These are phyloP conservation scores for Morpho deidamia DNA, from an alignment of 2,888 invertebrate genomes.

Conservation along the genomic window DNA sequence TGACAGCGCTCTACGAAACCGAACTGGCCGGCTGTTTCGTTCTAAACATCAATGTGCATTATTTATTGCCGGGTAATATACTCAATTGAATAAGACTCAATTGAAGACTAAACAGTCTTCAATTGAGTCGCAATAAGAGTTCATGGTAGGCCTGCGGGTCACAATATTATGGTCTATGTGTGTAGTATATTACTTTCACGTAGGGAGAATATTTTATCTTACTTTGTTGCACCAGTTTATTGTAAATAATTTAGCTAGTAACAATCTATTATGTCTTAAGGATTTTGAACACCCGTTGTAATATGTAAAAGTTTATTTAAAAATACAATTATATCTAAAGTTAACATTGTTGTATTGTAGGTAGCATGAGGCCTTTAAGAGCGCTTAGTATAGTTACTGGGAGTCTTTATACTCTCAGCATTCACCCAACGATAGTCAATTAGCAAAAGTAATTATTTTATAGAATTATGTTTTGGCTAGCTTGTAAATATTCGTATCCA, in stretches of 20 bases:
- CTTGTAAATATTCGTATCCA: constrained; percentile 49
- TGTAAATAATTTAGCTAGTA: constrained; percentile 66
- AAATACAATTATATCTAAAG: constrained; percentile 46
- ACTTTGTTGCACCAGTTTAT: constrained; percentile 46
- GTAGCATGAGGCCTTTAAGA: constrained; percentile 52
- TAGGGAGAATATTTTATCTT: constrained; percentile 15
- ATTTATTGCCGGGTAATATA: too few relatives aligned
- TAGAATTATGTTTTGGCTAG: constrained; percentile 54
- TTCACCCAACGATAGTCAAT: constrained; percentile 79
- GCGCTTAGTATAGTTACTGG: constrained; percentile 61
- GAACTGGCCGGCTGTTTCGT: too few relatives aligned
- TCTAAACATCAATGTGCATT: too few relatives aligned
- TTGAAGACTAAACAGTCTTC: too few relatives aligned
- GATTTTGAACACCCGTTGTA: constrained; percentile 70
- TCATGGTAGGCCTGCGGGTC: too few relatives aligned
- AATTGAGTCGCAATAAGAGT: too few relatives aligned
- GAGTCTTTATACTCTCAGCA: constrained; percentile 55
- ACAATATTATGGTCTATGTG: constrained; percentile 12
- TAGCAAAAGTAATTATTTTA: constrained; percentile 71
- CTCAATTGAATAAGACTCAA: too few relatives aligned
- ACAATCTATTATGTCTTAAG: constrained; percentile 58
- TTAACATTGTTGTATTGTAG: constrained; percentile 37
- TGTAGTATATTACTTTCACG: constrained; percentile 4
- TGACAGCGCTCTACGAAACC: too few relatives aligned
- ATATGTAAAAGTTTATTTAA: constrained; percentile 72